These are phyloP conservation scores for Crotalus viridis DNA, from an alignment of 2,113 vertebrate species.

Conservation along the genomic window DNA sequence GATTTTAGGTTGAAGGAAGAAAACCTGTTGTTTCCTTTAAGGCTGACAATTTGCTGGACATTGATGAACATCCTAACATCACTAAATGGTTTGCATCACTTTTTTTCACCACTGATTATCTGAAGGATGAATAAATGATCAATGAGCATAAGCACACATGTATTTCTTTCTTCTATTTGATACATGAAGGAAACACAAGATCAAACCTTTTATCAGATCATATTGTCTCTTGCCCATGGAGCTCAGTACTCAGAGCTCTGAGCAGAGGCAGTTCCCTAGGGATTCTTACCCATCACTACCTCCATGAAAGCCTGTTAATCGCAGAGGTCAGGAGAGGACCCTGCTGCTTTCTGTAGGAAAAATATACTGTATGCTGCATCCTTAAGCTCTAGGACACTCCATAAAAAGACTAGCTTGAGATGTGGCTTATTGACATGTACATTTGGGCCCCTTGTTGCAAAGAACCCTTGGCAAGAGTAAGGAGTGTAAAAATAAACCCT, in stretches of 20 bases:
- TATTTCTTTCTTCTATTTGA: neutral
- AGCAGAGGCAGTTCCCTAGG: neutral
- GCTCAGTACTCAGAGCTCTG: neutral
- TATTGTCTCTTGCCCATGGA: neutral
- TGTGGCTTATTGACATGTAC: neutral
- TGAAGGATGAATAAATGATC: neutral
- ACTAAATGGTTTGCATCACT: neutral
- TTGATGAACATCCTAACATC: neutral
- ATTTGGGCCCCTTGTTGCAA: neutral
- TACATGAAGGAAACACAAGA: neutral
- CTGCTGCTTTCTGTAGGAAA: neutral
- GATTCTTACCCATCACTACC: neutral
- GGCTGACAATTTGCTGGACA: neutral
- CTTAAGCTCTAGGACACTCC: neutral
- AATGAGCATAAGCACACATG: neutral
- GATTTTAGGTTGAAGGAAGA: neutral
- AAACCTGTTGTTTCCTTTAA: neutral
- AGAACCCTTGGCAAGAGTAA: neutral
- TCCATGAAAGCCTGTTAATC: neutral
- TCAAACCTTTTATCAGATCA: neutral
- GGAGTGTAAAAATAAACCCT: neutral
- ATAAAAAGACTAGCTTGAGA: neutral
- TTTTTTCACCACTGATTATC: neutral
- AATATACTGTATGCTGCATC: neutral
- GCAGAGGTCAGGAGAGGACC: neutral